These are phyloP conservation scores for Trissolcus basalis DNA, from an alignment of 1,140 invertebrate genomes.

Conservation along the genomic window DNA sequence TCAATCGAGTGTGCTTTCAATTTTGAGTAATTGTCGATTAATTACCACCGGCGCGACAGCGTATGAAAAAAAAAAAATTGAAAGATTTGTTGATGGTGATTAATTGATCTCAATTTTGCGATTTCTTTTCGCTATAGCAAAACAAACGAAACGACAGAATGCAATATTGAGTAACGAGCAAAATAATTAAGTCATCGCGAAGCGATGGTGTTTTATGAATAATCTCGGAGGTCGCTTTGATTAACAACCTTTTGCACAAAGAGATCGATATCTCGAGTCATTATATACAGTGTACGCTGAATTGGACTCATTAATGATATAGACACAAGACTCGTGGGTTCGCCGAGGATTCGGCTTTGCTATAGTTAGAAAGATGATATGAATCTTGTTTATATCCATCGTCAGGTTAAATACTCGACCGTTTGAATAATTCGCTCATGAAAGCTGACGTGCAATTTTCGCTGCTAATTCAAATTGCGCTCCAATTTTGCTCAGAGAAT, in stretches of 20 bases:
- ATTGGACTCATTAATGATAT: slow-evolving; percentile 41
- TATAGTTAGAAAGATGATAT: slow-evolving; percentile 34
- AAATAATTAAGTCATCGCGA: slow-evolving; percentile 39
- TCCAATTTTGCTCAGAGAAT: neutral
- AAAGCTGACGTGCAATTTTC: slow-evolving; percentile 23
- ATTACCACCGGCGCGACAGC: no score
- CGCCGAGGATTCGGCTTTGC: slow-evolving; percentile 29
- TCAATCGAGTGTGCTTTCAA: no score
- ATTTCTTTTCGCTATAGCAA: no score
- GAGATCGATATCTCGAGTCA: slow-evolving; percentile 47
- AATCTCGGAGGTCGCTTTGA: slow-evolving; percentile 32
- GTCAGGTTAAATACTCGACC: slow-evolving; percentile 29
- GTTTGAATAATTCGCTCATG: slow-evolving; percentile 38
- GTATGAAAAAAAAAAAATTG: no score
- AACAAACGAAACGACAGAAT: slow-evolving; percentile 14
- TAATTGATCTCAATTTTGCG: no score
- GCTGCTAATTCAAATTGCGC: slow-evolving; percentile 13
- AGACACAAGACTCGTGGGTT: slow-evolving; percentile 14
- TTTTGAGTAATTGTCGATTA: no score
- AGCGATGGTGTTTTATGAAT: slow-evolving; percentile 32
- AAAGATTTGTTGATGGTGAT: no score
- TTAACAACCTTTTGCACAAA: slow-evolving; percentile 26
- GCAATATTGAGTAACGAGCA: slow-evolving; percentile 15
- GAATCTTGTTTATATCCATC: slow-evolving; percentile 41
- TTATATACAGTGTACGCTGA: slow-evolving; percentile 25